Evolutionary conservation across 1,140 invertebrate species (phyloP), one percentile per base, ranked within the genome.

Genomic region (Platorchestia sp.): DNA sequence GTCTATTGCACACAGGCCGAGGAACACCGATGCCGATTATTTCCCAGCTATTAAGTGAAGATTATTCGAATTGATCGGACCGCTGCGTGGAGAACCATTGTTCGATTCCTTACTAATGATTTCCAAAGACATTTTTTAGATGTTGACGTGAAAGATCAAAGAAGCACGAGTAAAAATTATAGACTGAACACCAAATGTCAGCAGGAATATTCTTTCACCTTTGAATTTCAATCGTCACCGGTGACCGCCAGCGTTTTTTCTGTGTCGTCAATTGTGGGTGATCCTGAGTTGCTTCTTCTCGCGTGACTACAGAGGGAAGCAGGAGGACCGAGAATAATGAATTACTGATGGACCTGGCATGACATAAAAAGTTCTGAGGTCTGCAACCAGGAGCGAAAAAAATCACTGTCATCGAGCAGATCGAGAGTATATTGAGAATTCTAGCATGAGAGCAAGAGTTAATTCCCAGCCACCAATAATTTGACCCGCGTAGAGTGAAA

Each of bases 291-390:
- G 91, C 43, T 45, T 89, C 87, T 44, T 89, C 22, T 93, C 45
- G 91, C 91, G 91, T 93, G 91, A 93, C 91, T 93, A 40, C 43
- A 47, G 91, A 47, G 36, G 19, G 91, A 93, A 93, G 43, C 91
- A 45, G 45, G 45, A 93, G 45, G 91, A 93, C 91, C 91, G 91
- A 45, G 91, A n/a, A 93, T 93, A 93, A 93, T 93, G 91, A 93
- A 93, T 93, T 93, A 47, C 43, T 93, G 91, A 93, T 93, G 47
- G 91, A 40, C 91, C 27, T 42, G 7, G 91, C 0, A 44, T 93
- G 43, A 47, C 91, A 45, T 41, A 93, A 93, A 93, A 45, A 93
- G 43, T 47, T 40, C 40, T 36, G 14, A 40, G 44, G 44, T 14
- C 91, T 93, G 43, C 44, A 40, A 89, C 87, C 6, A 27, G 6